Conservation (phyloP, 2,113 vertebrate species). For the Shinisaurus crocodilurus region DNA sequence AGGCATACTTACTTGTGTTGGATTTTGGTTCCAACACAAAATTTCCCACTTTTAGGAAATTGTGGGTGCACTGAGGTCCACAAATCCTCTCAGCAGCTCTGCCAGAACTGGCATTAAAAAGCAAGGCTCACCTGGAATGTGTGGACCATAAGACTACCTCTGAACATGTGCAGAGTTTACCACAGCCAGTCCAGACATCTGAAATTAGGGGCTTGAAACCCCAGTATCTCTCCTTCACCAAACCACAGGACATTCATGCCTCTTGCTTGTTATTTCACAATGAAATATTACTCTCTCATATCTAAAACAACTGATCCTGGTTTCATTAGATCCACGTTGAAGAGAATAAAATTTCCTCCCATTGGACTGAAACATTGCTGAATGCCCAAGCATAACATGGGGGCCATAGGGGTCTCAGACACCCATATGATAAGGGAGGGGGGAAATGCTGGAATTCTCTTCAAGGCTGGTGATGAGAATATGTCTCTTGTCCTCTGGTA, state of each 20-base stretch:
- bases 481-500: neutral
- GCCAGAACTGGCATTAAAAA: neutral
- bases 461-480: neutral
- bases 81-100: neutral
- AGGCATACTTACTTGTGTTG: neutral
- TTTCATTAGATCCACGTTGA: neutral
- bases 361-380: neutral
- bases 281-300: neutral
- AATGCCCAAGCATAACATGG: neutral
- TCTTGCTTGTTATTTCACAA: neutral
- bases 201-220: neutral
- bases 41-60: neutral
- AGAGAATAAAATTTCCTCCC: neutral
- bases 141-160: neutral
- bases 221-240: neutral
- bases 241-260: neutral
- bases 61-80: neutral
- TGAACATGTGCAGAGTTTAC: neutral
- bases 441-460: neutral
- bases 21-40: neutral
- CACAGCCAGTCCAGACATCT: neutral
- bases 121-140: neutral
- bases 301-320: neutral
- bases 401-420: constrained; percentile 1
- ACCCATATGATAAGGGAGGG: neutral